Base-by-base conservation (phyloP, 2,113 vertebrate species). In the Halichoerus grypus region DNA sequence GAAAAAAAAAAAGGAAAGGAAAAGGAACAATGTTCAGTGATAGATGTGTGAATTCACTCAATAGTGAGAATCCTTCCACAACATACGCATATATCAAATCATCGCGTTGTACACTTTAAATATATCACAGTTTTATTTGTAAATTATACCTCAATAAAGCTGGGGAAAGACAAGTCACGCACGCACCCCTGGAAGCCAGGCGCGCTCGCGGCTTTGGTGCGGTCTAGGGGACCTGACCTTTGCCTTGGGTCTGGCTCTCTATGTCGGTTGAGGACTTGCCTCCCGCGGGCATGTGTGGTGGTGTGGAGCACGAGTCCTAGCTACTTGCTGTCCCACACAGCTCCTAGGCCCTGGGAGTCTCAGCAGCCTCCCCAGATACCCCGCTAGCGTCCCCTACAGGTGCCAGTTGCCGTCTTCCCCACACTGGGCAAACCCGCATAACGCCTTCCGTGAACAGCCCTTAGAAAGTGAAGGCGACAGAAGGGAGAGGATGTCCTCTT, bases 71-170 rank as follows among this genome's bases (percentile, higher is more conserved):
- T 76, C 16, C 28, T 89, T 76, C 10, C n/a, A 74, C n/a, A 74
- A 19, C 59, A 13, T n/a, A 61, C 24, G 4, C 1, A 0, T n/a
- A 15, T 77, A 21, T 10, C 55, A 77, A 77, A 10, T 61, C 26
- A 31, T 42, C 1, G 0, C 2, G 0, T 24, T 19, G 46, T n/a
- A n/a, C 7, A 26, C 46, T 51, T 51, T 24, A 51, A 51, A 36
- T 69, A 67, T 33, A 69, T 24, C 39, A 24, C 14, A 36, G 24
- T 71, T 71, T n/a, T 49, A 51, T 49, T 67, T n/a, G 46, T 51
- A 7, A 51, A 86, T n/a, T 51, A 67, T 51, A 24, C 42, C 18
- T 33, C 11, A 22, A 8, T 24, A n/a, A 51, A 86, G 36, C 36
- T 46, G 11, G 18, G 36, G 61, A 67, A 46, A 71, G 28, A 8